A percentile compares a stretch with the other conserved stretches of the same genome.
phyloP scores from a whole-genome alignment of 2,113 vertebrate species.

The Zootoca vivipara region DNA sequence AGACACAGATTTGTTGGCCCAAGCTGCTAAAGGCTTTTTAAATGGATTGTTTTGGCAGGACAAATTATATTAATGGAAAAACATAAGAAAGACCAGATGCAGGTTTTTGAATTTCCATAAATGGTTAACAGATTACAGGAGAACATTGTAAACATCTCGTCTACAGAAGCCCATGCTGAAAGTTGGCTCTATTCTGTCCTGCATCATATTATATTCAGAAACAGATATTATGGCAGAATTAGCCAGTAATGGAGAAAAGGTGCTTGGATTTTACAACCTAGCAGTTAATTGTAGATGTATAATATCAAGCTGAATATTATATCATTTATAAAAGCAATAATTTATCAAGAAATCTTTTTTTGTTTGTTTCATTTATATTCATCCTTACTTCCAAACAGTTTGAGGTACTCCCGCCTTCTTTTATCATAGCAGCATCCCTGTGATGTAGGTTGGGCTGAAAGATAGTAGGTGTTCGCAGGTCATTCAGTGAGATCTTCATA shows the following conservation, averaged over 20 bases:
- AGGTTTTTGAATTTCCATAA: constrained; percentile 77
- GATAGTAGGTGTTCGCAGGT: not conserved
- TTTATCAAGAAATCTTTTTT: not conserved
- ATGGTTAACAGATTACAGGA: constrained; percentile 77
- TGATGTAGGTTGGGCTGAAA: not conserved
- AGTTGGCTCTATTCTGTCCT: constrained; percentile 59
- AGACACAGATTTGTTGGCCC: constrained; percentile 79
- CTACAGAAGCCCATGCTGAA: constrained; percentile 58
- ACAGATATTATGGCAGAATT: constrained; percentile 40
- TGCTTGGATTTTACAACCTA: not conserved
- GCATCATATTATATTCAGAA: constrained; percentile 50
- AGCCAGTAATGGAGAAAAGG: not conserved
- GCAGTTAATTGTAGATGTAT: not conserved
- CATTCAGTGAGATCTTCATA: not conserved
- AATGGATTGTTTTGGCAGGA: constrained; percentile 76
- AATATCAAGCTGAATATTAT: not conserved
- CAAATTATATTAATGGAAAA: constrained; percentile 71
- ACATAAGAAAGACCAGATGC: constrained; percentile 76
- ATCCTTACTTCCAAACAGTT: not conserved
- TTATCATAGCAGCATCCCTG: not conserved
- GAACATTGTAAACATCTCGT: constrained; percentile 68
- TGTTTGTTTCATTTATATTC: not conserved
- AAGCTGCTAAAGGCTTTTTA: constrained; percentile 76
- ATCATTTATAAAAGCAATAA: not conserved
- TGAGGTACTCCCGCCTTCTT: not conserved